Evolutionary conservation across 1,140 invertebrate species (phyloP).

Genomic region (Cotesia typhae): DNA sequence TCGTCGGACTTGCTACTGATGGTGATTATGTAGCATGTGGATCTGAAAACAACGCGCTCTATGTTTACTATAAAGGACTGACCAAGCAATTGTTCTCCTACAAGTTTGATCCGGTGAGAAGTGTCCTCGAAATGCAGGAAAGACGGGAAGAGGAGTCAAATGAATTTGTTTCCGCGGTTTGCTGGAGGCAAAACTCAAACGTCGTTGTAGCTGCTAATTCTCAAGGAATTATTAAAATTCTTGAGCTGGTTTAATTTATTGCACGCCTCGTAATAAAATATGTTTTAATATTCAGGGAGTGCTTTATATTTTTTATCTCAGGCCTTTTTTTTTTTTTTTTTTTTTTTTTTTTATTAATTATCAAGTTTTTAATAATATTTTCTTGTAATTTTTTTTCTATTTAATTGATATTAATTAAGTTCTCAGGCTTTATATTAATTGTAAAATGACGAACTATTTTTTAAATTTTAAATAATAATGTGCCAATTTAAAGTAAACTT

Average conservation of each 20-base stretch:
- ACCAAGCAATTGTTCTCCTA: conserved; percentile 88
- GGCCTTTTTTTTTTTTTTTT: background rate
- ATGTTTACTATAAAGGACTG: conserved; percentile 92
- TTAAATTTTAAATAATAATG: background rate
- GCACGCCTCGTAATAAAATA: background rate
- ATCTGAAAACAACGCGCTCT: conserved; percentile 94
- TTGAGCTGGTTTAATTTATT: conserved; percentile 75
- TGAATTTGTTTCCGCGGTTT: conserved; percentile 96
- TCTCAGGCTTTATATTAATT: too few relatives aligned
- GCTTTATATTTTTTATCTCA: background rate
- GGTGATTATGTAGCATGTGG: conserved; percentile 95
- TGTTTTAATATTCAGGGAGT: background rate
- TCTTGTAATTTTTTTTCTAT: too few relatives aligned
- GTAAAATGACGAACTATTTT: too few relatives aligned
- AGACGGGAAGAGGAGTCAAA: conserved; percentile 85
- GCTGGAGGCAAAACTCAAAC: conserved; percentile 88
- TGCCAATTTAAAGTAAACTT: background rate
- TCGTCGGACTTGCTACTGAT: conserved; percentile 95
- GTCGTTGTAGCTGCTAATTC: conserved; percentile 95
- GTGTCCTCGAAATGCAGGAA: conserved; percentile 80
- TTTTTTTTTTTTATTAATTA: background rate
- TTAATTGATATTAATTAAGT: too few relatives aligned
- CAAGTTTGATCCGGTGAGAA: conserved; percentile 86
- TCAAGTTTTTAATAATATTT: too few relatives aligned
- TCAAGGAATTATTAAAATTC: conserved; percentile 90